Base-by-base conservation (phyloP, 1,140 invertebrate species). In the Heliconius himera region DNA sequence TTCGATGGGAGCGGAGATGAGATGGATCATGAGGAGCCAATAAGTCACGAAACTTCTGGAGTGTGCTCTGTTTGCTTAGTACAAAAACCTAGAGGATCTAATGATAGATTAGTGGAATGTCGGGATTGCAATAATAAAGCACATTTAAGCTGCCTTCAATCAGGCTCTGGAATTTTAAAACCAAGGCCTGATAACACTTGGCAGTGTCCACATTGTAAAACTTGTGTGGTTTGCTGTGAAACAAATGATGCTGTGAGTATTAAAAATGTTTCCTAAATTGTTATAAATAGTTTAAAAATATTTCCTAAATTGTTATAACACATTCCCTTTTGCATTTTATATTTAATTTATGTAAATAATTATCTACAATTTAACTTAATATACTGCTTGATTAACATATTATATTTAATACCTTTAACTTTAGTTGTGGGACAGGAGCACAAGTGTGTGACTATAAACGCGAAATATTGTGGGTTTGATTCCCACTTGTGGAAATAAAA, bases 71-170 rank as follows among this genome's bases (percentile, higher is more conserved):
- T 96, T 3, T 96, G 95, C 81, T 93, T 95, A 71, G 86, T 95
- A 29, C 95, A 96, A 73, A 95, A 95, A 82, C 93, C 94, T 82
- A 92, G 95, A 82, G 96, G 96, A 0, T 95, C 95, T 29, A 94
- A 93, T 84, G 97, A 98, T 87, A 95, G 95, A 72, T 95, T 98
- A 56, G 95, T 98, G 2, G 95, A 96, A 79, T 98, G 97, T 90
- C 94, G 96, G 74, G 97, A 98, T 89, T 98, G 97, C 83, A 97
- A 96, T 76, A 97, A 97, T 78, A 97, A 97, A 96, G 96, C 96
- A 70, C 96, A 97, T 91, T 95, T 96, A 26, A 96, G 95, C 82
- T 97, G 96, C 83, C 95, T 97, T 77, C 96, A 96, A 85, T 95
- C 96, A 26, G 96, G 96, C 51, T 95, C 96, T 82, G 95, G 96